Evolutionary conservation across 2,888 invertebrate genomes (phyloP), one percentile per base, ranked within the genome.

Genomic region (Volucella inflata): DNA sequence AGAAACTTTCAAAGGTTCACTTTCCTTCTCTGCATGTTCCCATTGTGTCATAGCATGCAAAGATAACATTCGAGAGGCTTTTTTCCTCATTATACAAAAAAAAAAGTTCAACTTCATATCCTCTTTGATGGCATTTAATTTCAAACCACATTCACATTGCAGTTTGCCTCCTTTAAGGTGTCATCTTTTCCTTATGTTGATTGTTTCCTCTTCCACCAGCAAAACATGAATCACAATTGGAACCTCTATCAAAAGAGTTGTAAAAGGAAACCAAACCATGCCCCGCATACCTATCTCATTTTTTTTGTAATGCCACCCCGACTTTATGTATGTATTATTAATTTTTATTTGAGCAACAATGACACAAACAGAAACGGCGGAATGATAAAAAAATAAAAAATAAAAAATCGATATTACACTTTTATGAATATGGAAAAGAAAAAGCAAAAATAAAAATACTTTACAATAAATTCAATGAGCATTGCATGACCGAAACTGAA

Each of bases 261-360:
- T 65, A 51, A 65, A 77, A 76, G 59, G 60, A 82, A 21, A 57
- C 48, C 14, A 60, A 55, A 40, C 51, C 53, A 46, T 17, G 1
- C 30, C 59, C 40, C 40, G 51, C 36, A 51, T 51, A 14, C 14
- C 59, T 50, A n/a, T n/a, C n/a, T n/a, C n/a, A 16, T 70, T 68
- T 67, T 60, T 68, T 48, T 48, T 59, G 53, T 12, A 65, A 30
- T 65, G 30, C 74, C 55, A 40, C 38, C 44, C 17, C 2, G 38
- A 40, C 55, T 36, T 17, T 21, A 74, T 71, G n/a, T 36, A 80
- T 79, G 65, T 70, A 48, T 80, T 84, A 75, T 84, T 80, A 75
- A 75, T 75, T 84, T 80, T 84, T 75, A 80, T 80, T 84, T 80
- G 57, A 84, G 62, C 84, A 84, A 84, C 84, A 80, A 72, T 80